Percentiles rank a stretch among this genome's conserved stretches.
Conservation (phyloP, 2,113 vertebrate genomes). For the Holacanthus passer region DNA sequence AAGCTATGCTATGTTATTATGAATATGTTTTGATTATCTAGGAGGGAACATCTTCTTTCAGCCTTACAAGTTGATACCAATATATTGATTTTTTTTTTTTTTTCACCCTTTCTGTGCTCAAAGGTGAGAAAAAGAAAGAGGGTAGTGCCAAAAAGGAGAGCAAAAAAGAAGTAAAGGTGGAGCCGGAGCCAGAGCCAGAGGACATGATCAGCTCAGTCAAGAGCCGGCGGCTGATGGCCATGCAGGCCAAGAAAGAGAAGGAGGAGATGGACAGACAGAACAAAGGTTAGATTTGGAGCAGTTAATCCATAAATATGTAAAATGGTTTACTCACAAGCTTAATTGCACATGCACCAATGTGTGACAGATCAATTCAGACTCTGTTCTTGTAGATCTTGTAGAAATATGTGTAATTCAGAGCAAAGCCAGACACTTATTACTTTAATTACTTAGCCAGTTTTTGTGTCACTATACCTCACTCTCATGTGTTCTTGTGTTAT, state of each 20-base stretch:
- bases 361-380: neutral
- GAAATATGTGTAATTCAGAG: neutral
- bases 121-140: slow-evolving; percentile 86
- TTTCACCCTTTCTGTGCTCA: neutral
- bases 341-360: neutral
- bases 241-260: slow-evolving; percentile 95
- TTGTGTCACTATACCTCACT: neutral
- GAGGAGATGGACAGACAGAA: slow-evolving; percentile 93
- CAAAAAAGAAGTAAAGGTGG: slow-evolving; percentile 82
- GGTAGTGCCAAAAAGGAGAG: slow-evolving; percentile 65
- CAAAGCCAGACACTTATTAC: neutral
- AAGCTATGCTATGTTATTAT: neutral
- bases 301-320: neutral
- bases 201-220: slow-evolving; percentile 97
- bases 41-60: neutral
- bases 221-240: slow-evolving; percentile 91
- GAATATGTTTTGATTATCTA: neutral
- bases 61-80: neutral
- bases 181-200: slow-evolving; percentile 82
- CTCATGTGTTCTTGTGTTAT: neutral
- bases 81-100: neutral
- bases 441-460: neutral
- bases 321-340: neutral
- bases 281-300: slow-evolving; percentile 85
- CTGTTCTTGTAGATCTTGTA: neutral